Conservation (phyloP, 2,797 vertebrate species). For the Anguilla megastoma region DNA sequence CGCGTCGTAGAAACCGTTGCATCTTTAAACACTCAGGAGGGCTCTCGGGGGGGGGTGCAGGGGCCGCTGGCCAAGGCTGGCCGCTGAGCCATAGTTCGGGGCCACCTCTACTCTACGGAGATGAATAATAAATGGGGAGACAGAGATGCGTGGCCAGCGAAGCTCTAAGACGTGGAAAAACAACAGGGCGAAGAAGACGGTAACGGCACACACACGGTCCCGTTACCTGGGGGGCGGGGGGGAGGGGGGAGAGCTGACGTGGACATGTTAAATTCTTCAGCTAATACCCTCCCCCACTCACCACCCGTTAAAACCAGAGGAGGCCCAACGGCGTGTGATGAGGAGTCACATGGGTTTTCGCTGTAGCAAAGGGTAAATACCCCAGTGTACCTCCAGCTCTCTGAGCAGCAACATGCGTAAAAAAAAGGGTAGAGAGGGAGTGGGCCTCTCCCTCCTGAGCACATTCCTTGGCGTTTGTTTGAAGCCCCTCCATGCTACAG, state of each 20-base stretch:
- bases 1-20: neutral
- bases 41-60: neutral
- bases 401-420: slow-evolving; percentile 74
- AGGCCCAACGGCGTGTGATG: slow-evolving; percentile 55
- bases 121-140: slow-evolving; percentile 40
- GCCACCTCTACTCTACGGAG: slow-evolving; percentile 28
- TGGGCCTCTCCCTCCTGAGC: slow-evolving; percentile 67
- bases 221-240: slow-evolving; percentile 26
- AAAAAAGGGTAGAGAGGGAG: slow-evolving; percentile 78
- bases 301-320: slow-evolving; percentile 39
- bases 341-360: slow-evolving; percentile 73
- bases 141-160: slow-evolving; percentile 32
- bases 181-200: slow-evolving; percentile 40
- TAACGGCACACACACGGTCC: slow-evolving; percentile 11
- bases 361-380: slow-evolving; percentile 69
- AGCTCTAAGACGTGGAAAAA: slow-evolving; percentile 48
- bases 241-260: slow-evolving; percentile 45
- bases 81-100: neutral
- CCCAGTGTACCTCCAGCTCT: slow-evolving; percentile 75
- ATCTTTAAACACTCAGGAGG: neutral
- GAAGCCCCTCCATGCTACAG: slow-evolving; percentile 48
- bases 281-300: slow-evolving; percentile 68
- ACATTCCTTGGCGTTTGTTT: slow-evolving; percentile 77
- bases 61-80: neutral
- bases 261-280: slow-evolving; percentile 69